Base-by-base conservation (phyloP, 2,797 vertebrate species). In the Fistularia tabacaria region DNA sequence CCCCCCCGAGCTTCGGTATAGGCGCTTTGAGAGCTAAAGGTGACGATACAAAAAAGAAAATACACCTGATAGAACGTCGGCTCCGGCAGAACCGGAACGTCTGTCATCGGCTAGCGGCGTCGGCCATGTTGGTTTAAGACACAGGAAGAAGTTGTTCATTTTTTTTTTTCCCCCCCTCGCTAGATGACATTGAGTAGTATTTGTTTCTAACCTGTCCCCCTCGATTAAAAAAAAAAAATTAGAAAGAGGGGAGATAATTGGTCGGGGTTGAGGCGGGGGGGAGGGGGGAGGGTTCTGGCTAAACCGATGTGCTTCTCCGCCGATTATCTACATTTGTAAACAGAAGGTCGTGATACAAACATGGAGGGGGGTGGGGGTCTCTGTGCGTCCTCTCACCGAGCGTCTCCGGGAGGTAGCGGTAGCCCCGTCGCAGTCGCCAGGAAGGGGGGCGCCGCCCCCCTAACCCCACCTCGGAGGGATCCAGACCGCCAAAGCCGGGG, bases 41-140 rank as follows among this genome's bases (percentile, higher is more conserved):
- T 80, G 65, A 77, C 73, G 69, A 88, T 85, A 88, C 83, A 82
- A 88, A 89, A 81, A 76, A 83, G 25, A 25, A 71, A 62, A 65
- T 57, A 89, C 85, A 88, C 84, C 85, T 85, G 83, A 25, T 5
- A 25, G 25, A 86, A 87, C 85, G 59, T 83, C 84, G 88, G 81
- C 86, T 88, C 71, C 87, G 77, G 73, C 77, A 82, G 76, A 83
- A 86, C 86, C 81, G 88, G 75, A 86, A 87, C 79, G 80, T 81
- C 76, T 84, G 77, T 84, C 80, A 88, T 82, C 87, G 86, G 85
- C 87, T 88, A 81, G 57, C 78, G 79, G 83, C 74, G 73, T 79
- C 55, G 77, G 85, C 75, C 83, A 80, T 81, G 64, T 81, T 55
- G 74, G 79, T 82, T 87, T 89, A 87, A 88, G 87, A 89, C 88